Evolutionary conservation across 2,113 vertebrate genomes (phyloP).

Genomic region (Cyprinus carpio): DNA sequence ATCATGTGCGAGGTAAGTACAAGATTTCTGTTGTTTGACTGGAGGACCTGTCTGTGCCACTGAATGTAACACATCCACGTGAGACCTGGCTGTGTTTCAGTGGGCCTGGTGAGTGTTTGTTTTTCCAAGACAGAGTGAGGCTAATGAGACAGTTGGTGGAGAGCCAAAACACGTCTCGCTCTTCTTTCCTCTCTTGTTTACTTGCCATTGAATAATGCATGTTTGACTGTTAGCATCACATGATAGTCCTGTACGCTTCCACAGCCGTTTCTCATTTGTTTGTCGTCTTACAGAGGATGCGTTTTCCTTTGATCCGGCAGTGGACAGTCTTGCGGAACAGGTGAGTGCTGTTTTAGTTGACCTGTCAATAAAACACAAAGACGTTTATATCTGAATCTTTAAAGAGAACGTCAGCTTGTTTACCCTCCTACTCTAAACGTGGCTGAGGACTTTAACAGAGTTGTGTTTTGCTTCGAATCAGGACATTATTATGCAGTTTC

Average conservation of each 20-base stretch:
- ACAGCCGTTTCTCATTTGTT: constrained; percentile 67
- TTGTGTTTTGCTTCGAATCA: constrained; percentile 1
- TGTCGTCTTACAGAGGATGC: constrained; percentile 31
- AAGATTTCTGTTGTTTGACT: neutral
- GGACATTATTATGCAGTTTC: neutral
- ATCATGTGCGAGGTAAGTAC: neutral
- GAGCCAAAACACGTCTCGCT: constrained; percentile 66
- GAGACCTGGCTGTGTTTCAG: constrained; percentile 67
- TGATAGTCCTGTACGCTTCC: constrained; percentile 57
- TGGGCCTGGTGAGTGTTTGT: constrained; percentile 69
- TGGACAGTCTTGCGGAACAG: neutral
- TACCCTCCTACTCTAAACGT: constrained; percentile 1
- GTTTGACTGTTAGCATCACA: constrained; percentile 68
- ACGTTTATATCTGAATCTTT: neutral
- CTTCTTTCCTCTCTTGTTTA: constrained; percentile 74
- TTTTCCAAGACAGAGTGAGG: constrained; percentile 74
- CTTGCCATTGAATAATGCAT: constrained; percentile 72
- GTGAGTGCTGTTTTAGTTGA: neutral
- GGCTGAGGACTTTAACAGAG: constrained; percentile 2
- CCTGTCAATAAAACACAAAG: constrained; percentile 26
- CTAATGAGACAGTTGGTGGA: constrained; percentile 78
- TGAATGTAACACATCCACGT: constrained; percentile 59
- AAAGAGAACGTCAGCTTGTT: neutral
- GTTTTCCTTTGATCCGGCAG: constrained; percentile 17
- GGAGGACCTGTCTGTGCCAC: constrained; percentile 60